Conservation (phyloP, 2,797 vertebrate genomes). For the Falco rusticolus region DNA sequence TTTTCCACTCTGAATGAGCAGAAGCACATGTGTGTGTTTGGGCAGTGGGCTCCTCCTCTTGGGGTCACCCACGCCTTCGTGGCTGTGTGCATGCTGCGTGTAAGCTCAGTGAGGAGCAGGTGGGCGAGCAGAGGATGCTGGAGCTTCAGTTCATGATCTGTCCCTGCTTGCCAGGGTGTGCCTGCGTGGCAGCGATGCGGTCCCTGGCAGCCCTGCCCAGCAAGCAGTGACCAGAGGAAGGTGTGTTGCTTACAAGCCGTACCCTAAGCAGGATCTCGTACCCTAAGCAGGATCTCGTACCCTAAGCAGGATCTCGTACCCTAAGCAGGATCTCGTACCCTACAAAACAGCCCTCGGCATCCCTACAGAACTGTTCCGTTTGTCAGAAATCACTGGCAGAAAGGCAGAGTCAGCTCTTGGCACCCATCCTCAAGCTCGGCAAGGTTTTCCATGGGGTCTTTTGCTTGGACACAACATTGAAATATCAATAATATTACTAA, state of each 20-base stretch:
- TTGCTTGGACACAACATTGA: background rate
- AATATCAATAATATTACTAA: background rate
- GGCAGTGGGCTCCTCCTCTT: background rate
- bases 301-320: background rate
- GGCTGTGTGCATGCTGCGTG: background rate
- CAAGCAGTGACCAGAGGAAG: background rate
- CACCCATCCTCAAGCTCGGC: background rate
- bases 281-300: background rate
- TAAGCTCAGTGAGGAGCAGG: background rate
- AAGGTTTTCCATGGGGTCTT: background rate
- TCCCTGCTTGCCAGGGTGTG: background rate
- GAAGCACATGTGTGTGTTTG: fast-evolving
- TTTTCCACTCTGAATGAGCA: background rate
- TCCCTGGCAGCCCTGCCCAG: background rate
- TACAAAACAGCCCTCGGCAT: background rate
- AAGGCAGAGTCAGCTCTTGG: fast-evolving
- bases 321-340: background rate
- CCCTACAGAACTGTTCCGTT: background rate
- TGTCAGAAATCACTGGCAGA: background rate
- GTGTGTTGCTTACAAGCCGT: background rate
- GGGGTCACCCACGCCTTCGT: background rate
- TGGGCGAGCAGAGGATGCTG: fast-evolving
- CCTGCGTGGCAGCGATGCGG: fast-evolving
- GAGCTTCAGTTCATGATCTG: fast-evolving
- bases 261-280: background rate